These are phyloP conservation scores for Polietes domitor DNA, from an alignment of 2,888 invertebrate genomes.

Conservation along the genomic window DNA sequence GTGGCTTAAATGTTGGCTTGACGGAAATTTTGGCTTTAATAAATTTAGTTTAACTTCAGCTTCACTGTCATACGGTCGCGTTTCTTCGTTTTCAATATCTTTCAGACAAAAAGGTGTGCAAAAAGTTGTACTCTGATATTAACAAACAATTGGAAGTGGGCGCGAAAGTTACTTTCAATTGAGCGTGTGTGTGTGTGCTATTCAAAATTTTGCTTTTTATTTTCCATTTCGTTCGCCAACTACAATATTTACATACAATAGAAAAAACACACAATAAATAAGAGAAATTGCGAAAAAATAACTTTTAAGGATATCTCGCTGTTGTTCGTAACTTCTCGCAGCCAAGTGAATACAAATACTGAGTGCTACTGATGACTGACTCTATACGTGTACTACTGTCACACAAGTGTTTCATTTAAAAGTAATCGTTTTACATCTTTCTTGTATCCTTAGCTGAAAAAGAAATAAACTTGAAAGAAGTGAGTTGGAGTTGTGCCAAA, in stretches of 20 bases:
- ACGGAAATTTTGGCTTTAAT: constrained; percentile 70
- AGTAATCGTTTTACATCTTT: constrained; percentile 24
- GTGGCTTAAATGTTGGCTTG: constrained; percentile 66
- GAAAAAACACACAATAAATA: constrained; percentile 16
- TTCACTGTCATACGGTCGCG: constrained; percentile 76
- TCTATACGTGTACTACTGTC: too few species aligned
- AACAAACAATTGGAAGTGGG: constrained; percentile 49
- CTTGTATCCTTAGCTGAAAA: constrained; percentile 29
- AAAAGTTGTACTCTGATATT: constrained; percentile 20
- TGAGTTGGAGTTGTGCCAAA: not conserved
- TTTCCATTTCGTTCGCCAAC: constrained; percentile 9
- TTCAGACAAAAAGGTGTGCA: constrained; percentile 58
- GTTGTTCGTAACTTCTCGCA: not conserved
- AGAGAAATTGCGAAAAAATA: not conserved
- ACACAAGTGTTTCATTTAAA: too few species aligned
- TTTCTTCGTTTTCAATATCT: constrained; percentile 51
- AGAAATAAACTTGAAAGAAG: not conserved
- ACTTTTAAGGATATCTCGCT: constrained; percentile 28
- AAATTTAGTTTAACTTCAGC: constrained; percentile 76
- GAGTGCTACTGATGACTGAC: not conserved
- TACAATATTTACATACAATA: constrained; percentile 57
- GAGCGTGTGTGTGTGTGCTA: not conserved
- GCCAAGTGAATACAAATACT: not conserved
- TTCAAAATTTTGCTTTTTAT: constrained; percentile 16
- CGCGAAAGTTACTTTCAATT: constrained; percentile 57